Conservation (phyloP, 37 sponge, comb jelly and placozoan genomes). For the Geodia barretti region DNA sequence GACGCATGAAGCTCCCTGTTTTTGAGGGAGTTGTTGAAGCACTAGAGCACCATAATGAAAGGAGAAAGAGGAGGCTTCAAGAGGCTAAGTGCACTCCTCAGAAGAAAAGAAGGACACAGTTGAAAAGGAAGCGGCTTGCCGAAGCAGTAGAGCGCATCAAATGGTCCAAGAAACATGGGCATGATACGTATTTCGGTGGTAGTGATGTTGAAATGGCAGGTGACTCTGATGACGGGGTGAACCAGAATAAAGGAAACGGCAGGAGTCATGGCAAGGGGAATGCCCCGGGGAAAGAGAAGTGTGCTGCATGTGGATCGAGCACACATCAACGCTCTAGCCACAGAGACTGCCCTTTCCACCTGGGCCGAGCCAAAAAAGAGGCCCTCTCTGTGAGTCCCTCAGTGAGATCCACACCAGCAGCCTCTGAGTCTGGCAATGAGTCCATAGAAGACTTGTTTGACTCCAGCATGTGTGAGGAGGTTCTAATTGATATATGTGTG, state of each 20-base stretch:
- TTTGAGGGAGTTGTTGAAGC: conserved; percentile 11
- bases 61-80: neutral
- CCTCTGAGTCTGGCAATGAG: too few relatives aligned
- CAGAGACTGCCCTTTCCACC: neutral
- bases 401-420: too few relatives aligned
- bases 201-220: neutral
- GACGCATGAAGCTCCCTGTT: neutral
- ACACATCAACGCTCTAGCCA: neutral
- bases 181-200: conserved; percentile 11
- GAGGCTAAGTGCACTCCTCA: neutral
- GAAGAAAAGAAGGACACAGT: neutral
- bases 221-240: neutral
- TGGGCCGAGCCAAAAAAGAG: too few relatives aligned
- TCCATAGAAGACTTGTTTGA: too few relatives aligned
- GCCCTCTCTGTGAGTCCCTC: too few relatives aligned
- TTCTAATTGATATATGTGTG: too few relatives aligned
- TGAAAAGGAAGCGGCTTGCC: neutral
- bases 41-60: neutral
- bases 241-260: neutral
- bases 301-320: conserved; percentile 6
- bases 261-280: neutral
- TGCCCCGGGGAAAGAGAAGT: neutral
- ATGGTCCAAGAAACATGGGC: conserved; percentile 20
- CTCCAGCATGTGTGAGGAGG: too few relatives aligned
- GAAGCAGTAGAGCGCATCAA: neutral